Conservation (phyloP, 2,113 vertebrate species). For the Gavialis gangeticus region DNA sequence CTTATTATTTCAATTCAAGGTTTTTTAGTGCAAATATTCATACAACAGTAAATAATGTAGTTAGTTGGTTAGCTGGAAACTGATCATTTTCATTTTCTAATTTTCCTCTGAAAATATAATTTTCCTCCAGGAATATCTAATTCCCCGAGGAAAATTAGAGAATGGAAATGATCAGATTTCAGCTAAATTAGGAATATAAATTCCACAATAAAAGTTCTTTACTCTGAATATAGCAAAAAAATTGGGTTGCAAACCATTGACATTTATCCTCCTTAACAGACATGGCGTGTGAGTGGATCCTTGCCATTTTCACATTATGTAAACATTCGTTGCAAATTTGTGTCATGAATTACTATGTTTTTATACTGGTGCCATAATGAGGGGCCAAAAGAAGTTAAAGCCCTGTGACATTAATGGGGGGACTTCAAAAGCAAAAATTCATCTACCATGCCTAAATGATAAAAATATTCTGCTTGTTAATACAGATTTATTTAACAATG, state of each 20-base stretch:
- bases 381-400: background rate
- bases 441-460: background rate
- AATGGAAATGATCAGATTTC: too few species aligned
- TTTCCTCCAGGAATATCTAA: background rate
- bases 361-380: background rate
- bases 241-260: background rate
- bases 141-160: too few species aligned
- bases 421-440: background rate
- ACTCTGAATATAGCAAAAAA: background rate
- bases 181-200: background rate
- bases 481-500: background rate
- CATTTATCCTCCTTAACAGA: background rate
- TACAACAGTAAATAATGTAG: background rate
- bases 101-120: background rate
- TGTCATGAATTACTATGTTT: background rate
- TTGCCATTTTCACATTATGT: background rate
- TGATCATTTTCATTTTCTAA: background rate
- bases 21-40: background rate
- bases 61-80: background rate
- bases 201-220: fast-evolving
- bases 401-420: background rate
- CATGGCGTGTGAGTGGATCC: background rate
- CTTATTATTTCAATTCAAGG: background rate
- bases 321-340: background rate
- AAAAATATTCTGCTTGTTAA: background rate